A percentile compares a stretch with the other conserved stretches of the same genome.
Evolutionary conservation across 2,113 vertebrate species (phyloP).

Genomic region (Neomonachus schauinslandi): DNA sequence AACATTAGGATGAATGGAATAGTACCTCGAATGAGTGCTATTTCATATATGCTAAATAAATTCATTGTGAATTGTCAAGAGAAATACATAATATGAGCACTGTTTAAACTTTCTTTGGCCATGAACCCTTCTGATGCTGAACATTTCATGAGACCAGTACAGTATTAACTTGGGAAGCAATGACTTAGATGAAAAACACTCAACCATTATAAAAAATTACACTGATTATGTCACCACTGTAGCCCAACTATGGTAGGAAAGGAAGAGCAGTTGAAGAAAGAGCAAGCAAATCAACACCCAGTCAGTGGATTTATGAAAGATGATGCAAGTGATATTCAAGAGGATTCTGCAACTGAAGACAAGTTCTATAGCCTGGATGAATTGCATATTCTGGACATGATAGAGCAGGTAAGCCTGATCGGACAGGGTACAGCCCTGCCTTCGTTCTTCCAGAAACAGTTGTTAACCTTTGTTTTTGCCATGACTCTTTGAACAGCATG

Average conservation of each 20-base stretch:
- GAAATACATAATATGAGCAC: background rate
- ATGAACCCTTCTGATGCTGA: background rate
- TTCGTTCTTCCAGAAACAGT: background rate
- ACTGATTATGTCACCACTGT: constrained; percentile 36
- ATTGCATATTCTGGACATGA: constrained; percentile 70
- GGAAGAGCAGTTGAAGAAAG: constrained; percentile 58
- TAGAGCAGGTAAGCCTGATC: constrained; percentile 69
- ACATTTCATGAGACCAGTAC: background rate
- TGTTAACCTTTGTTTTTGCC: background rate
- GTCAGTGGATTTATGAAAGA: constrained; percentile 40
- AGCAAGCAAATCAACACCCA: constrained; percentile 12
- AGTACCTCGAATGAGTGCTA: background rate
- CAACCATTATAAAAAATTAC: background rate
- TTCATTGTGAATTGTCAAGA: constrained; percentile 28
- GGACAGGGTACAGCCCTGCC: background rate
- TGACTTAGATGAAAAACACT: constrained; percentile 38
- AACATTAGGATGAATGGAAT: background rate
- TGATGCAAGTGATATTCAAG: constrained; percentile 63
- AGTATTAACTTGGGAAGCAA: constrained; percentile 22
- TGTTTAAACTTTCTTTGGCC: constrained; percentile 34
- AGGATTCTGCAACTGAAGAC: constrained; percentile 66
- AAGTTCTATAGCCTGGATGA: constrained; percentile 74
- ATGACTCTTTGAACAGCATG: background rate
- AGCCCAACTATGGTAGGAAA: constrained; percentile 59
- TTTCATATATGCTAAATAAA: constrained; percentile 19